Conservation (phyloP, 1,140 invertebrate genomes). For the Neotoxoptera formosana region DNA sequence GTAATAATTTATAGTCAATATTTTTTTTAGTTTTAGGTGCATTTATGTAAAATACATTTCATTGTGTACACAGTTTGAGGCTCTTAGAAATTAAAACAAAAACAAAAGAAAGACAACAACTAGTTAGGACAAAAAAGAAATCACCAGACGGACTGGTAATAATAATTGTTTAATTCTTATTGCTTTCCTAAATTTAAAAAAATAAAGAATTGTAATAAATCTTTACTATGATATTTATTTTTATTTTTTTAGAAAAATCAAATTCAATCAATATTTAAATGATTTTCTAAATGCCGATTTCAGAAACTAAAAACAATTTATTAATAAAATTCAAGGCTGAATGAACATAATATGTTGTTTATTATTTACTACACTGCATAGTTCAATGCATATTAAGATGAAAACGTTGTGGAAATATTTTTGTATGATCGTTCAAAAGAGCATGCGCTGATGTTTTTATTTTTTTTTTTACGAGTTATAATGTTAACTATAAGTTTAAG, state of each 20-base stretch:
- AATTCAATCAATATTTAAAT: slow-evolving; percentile 56
- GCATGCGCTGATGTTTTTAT: background rate
- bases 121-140: slow-evolving; percentile 64
- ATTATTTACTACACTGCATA: background rate
- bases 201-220: background rate
- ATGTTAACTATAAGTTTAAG: background rate
- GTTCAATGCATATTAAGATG: background rate
- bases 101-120: slow-evolving; percentile 68
- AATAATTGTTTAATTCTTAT: slow-evolving; percentile 38
- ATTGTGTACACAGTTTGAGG: slow-evolving; percentile 63
- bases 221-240: background rate
- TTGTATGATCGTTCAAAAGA: background rate
- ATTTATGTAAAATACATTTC: background rate
- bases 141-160: slow-evolving; percentile 61
- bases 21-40: slow-evolving; percentile 46
- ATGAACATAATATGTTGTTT: background rate
- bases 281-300: slow-evolving; percentile 15
- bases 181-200: background rate
- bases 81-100: slow-evolving; percentile 72
- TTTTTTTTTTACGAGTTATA: background rate
- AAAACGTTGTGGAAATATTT: background rate
- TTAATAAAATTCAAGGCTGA: slow-evolving; percentile 50
- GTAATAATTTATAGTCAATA: slow-evolving; percentile 65
- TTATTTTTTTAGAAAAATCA: slow-evolving; percentile 51
- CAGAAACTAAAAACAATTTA: background rate